phyloP scores from a whole-genome alignment of 2,113 vertebrate genomes.

The Nesoenas mayeri region DNA sequence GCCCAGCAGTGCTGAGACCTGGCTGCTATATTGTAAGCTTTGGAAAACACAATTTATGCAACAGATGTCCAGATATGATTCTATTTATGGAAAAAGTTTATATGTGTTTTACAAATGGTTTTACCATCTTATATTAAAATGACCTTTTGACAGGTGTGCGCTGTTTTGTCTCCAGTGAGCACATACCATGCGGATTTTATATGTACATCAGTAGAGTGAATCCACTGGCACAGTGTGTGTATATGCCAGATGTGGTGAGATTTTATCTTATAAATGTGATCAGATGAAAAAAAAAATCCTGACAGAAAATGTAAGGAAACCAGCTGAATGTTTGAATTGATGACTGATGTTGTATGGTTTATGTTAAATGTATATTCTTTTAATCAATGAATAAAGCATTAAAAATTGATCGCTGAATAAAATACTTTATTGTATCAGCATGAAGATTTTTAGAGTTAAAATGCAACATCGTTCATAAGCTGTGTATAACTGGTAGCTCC shows the following conservation, averaged over 20 bases:
- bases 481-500: slow-evolving; percentile 62
- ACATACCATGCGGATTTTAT: slow-evolving; percentile 94
- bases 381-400: slow-evolving; percentile 98
- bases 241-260: slow-evolving; percentile 87
- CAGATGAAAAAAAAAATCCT: slow-evolving; percentile 81
- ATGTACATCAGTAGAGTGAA: slow-evolving; percentile 91
- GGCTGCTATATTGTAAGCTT: slow-evolving; percentile 95
- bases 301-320: slow-evolving; percentile 90
- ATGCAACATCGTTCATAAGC: slow-evolving; percentile 25
- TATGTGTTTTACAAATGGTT: slow-evolving; percentile 95
- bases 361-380: slow-evolving; percentile 99
- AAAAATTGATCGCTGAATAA: slow-evolving; percentile 79
- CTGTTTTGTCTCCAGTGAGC: slow-evolving; percentile 93
- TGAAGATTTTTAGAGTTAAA: slow-evolving; percentile 62
- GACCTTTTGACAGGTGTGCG: slow-evolving; percentile 92
- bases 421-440: slow-evolving; percentile 76
- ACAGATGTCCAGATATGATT: slow-evolving; percentile 95
- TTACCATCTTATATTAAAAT: slow-evolving; percentile 96
- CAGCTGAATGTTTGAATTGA: slow-evolving; percentile 91
- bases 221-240: slow-evolving; percentile 86
- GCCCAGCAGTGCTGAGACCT: slow-evolving; percentile 97
- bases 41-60: slow-evolving; percentile 93
- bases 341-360: slow-evolving; percentile 95
- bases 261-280: slow-evolving; percentile 90
- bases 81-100: slow-evolving; percentile 97